phyloP scores from a whole-genome alignment of 2,113 vertebrate genomes.

The Podiceps cristatus region DNA sequence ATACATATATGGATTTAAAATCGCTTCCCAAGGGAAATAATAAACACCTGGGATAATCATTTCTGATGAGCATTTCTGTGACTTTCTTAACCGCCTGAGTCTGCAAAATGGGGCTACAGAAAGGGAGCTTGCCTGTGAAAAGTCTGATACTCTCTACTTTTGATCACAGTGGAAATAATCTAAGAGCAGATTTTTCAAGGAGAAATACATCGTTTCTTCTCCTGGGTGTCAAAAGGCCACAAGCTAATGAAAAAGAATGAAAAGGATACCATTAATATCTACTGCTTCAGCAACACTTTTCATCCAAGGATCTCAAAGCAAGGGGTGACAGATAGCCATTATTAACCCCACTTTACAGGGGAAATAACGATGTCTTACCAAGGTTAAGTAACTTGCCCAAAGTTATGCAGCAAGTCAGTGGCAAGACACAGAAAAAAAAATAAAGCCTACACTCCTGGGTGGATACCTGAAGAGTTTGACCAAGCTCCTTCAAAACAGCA shows the following conservation, averaged over 20 bases:
- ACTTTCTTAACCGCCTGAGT: constrained; percentile 6
- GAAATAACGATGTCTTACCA: constrained; percentile 20
- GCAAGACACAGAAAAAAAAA: background rate
- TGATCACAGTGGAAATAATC: constrained; percentile 44
- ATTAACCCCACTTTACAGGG: constrained; percentile 51
- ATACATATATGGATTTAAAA: background rate
- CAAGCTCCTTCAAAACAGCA: background rate
- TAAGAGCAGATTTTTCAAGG: constrained; percentile 32
- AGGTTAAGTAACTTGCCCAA: constrained; percentile 50
- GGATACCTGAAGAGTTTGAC: background rate
- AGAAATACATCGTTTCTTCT: constrained; percentile 32
- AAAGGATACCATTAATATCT: constrained; percentile 10
- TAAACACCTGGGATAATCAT: background rate
- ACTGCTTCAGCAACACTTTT: constrained; percentile 31
- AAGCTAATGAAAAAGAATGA: constrained; percentile 49
- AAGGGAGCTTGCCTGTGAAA: background rate
- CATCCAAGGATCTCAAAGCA: constrained; percentile 26
- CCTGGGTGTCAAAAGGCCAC: constrained; percentile 49
- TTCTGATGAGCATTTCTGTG: constrained; percentile 20
- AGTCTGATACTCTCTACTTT: background rate
- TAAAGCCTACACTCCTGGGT: background rate
- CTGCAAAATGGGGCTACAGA: background rate
- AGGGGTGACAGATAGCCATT: background rate
- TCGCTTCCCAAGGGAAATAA: background rate
- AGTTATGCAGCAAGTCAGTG: background rate